Evolutionary conservation across 2,888 invertebrate genomes (phyloP).

Genomic region (Adelphocoris suturalis): DNA sequence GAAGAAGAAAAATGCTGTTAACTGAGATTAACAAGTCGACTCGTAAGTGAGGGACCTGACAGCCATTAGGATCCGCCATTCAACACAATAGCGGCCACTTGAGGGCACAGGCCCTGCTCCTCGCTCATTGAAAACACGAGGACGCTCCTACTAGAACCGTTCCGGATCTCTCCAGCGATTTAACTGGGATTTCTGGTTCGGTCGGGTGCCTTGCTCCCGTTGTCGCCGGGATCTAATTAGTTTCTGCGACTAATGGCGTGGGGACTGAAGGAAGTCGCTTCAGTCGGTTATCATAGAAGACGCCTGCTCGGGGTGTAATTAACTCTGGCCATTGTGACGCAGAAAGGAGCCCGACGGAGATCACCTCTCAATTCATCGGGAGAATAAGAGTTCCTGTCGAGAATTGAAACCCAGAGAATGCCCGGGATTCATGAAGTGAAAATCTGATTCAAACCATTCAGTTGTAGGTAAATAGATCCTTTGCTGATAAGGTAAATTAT

Average conservation of each 20-base stretch:
- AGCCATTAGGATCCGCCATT: conserved; percentile 34
- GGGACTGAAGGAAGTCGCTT: conserved; percentile 10
- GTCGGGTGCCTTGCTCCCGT: conserved; percentile 10
- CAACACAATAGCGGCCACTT: conserved; percentile 48
- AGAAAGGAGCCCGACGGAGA: not conserved
- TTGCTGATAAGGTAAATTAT: too few species aligned
- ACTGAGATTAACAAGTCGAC: conserved; percentile 1
- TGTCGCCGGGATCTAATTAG: conserved; percentile 24
- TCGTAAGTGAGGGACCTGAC: conserved; percentile 34
- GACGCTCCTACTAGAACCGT: conserved; percentile 6
- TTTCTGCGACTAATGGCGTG: conserved; percentile 14
- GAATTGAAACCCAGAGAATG: too few species aligned
- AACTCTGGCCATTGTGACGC: not conserved
- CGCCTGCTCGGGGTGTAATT: conserved; percentile 11
- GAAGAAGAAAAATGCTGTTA: not conserved
- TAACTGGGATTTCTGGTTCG: conserved; percentile 26
- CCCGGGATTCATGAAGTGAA: too few species aligned
- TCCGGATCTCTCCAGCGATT: conserved; percentile 21
- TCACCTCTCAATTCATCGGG: not conserved
- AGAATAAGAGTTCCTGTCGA: not conserved
- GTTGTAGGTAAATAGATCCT: too few species aligned
- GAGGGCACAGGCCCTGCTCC: conserved; percentile 24
- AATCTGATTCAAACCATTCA: too few species aligned
- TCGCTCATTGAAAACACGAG: conserved; percentile 21
- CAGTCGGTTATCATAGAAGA: conserved; percentile 21